These are phyloP conservation scores for Cheilinus undulatus DNA, from an alignment of 2,113 vertebrate species.

Conservation along the genomic window DNA sequence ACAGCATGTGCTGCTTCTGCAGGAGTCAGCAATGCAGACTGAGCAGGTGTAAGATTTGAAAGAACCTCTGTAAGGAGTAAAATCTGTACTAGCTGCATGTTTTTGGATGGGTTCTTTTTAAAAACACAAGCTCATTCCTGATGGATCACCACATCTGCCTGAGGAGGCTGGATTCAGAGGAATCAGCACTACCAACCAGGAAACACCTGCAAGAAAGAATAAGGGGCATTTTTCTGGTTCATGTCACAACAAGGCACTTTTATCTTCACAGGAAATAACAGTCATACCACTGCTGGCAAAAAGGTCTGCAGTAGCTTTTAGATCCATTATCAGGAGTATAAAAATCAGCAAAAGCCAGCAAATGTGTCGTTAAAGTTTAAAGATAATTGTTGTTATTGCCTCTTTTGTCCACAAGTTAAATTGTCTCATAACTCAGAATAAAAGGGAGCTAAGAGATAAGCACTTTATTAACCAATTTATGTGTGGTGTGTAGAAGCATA, in stretches of 20 bases:
- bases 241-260: too few species aligned
- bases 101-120: background rate
- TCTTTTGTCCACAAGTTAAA: background rate
- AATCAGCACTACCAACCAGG: constrained; percentile 36
- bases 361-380: background rate
- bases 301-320: background rate
- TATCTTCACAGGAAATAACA: background rate
- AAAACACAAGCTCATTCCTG: constrained; percentile 6
- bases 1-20: constrained; percentile 46
- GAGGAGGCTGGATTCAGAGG: constrained; percentile 21
- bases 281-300: background rate
- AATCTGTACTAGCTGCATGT: constrained; percentile 20
- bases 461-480: background rate
- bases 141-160: constrained; percentile 26
- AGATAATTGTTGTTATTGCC: background rate
- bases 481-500: background rate
- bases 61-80: background rate
- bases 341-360: background rate
- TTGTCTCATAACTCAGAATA: background rate
- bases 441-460: background rate
- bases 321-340: background rate
- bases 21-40: constrained; percentile 62
- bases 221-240: too few species aligned
- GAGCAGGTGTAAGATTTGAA: constrained; percentile 31
- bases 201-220: background rate